Conservation (phyloP, 2,797 vertebrate genomes). For the Enoplosus armatus region DNA sequence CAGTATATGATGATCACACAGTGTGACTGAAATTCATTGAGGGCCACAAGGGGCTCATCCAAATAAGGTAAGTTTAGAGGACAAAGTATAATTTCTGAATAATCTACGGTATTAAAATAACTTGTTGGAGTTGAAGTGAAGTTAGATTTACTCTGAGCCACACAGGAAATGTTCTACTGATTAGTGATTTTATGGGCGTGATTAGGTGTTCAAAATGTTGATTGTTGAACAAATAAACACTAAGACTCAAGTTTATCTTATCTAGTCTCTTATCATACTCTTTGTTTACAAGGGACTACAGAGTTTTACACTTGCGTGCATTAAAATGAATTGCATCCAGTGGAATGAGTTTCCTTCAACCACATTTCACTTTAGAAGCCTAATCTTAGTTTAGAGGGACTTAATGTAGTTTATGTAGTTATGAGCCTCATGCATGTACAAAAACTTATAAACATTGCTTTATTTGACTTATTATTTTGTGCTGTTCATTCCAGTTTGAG, state of each 20-base stretch:
- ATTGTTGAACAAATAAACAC: too few species aligned
- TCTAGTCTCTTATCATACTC: too few species aligned
- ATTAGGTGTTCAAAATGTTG: neutral
- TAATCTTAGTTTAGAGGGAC: neutral
- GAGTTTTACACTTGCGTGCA: too few species aligned
- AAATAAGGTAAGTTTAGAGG: neutral
- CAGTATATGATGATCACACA: neutral
- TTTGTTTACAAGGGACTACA: too few species aligned
- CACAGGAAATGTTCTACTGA: neutral
- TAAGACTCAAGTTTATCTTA: too few species aligned
- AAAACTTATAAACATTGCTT: neutral
- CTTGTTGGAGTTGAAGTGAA: neutral
- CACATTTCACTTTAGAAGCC: neutral
- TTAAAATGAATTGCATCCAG: too few species aligned
- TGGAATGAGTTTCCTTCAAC: neutral
- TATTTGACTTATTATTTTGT: neutral
- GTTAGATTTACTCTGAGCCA: neutral
- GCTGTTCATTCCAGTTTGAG: neutral
- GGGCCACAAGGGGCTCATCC: neutral
- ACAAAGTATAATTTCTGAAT: neutral
- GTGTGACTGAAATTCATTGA: neutral
- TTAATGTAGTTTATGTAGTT: neutral
- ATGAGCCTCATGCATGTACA: rapidly evolving
- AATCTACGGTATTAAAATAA: neutral
- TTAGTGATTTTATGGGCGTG: neutral